Base-by-base conservation (phyloP, 2,113 vertebrate species). In the Dissostichus mawsoni region DNA sequence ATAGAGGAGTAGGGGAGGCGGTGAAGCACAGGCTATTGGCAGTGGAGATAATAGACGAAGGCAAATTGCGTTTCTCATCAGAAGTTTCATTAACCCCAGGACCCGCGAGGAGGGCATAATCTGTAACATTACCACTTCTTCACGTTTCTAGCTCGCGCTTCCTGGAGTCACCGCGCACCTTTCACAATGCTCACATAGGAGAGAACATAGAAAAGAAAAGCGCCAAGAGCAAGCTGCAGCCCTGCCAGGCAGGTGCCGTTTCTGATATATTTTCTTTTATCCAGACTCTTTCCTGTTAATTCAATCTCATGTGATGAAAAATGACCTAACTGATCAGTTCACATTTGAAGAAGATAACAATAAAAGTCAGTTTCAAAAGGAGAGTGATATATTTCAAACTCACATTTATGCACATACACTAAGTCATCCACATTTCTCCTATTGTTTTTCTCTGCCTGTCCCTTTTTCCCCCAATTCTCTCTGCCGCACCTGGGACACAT, bases 51-150 rank as follows among this genome's bases (percentile, higher is more conserved):
- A 95, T 94, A 92, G 93, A 94, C 82, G 76, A 82, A 89, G 92
- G 93, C 87, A 94, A 95, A 95, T 94, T 94, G 94, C 89, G 53
- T 92, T 94, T 95, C 93, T 95, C 94, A 94, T 95, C 94, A 95
- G 93, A 92, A 92, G 92, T 95, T 95, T 95, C 94, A 95, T 95
- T 95, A 95, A 95, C 94, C 95, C 90, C 74, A 36, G 68, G 94
- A 95, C 94, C 94, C 56, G 78, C 83, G 61, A 78, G 85, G 89
- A 94, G 89, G 92, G 89, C 87, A 91, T 95, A 94, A 95, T 95
- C 95, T 95, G 93, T 89, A 94, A 93, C 94, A 95, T 94, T 95
- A 93, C 92, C 87, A 88, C 86, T 94, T 94, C 75, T 90, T 92
- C 95, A 95, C 93, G 94, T 91, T 90, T 87, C 90, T 23, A 55